Base-by-base conservation (phyloP, 2,888 invertebrate genomes). In the Dione vanillae region DNA sequence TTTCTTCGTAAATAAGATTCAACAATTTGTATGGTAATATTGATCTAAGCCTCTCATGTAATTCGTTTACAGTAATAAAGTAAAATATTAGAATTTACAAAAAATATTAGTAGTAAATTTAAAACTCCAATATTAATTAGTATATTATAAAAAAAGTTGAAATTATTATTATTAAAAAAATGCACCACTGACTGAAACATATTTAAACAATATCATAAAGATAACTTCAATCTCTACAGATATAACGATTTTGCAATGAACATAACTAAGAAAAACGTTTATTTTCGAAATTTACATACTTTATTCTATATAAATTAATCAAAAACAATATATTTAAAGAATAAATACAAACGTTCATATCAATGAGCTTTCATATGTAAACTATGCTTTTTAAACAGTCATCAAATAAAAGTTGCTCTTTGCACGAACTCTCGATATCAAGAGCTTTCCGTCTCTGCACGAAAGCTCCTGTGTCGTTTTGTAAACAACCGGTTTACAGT, bases 401-500 rank as follows among this genome's bases (percentile, higher is more conserved):
- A 27, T 61, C 61, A 27, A 45, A 45, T 61, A 61, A 61, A 41
- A 66, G 56, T 72, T 62, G 69, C 37, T 62, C 69, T 69, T 52
- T 37, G 56, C 11, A 69, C 47, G 67, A 70, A 45, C 66, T 56
- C 69, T 62, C 40, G 69, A 66, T 69, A 56, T 72, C 49, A 62
- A 72, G 66, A 12, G 54, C 54, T 65, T 62, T 62, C 37, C 61
- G 45, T 61, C 61, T 61, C 61, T 61, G 27, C 43, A 61, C 65
- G 56, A 40, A 65, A 65, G 40, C 35, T 54, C 20, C 12, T 14
- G 45, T 66, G 56, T 43, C 56, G 52, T 19, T 58, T 66, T 56
- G 45, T 66, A 65, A 65, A 65, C 65, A 65, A 65, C 45, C n/a
- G 1, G 43, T 27, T 45, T 61, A 45, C 16, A 61, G 27, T 61